Evolutionary conservation across 2,113 vertebrate genomes (phyloP), one percentile per base, ranked within the genome.

Genomic region (Sialia sialis): DNA sequence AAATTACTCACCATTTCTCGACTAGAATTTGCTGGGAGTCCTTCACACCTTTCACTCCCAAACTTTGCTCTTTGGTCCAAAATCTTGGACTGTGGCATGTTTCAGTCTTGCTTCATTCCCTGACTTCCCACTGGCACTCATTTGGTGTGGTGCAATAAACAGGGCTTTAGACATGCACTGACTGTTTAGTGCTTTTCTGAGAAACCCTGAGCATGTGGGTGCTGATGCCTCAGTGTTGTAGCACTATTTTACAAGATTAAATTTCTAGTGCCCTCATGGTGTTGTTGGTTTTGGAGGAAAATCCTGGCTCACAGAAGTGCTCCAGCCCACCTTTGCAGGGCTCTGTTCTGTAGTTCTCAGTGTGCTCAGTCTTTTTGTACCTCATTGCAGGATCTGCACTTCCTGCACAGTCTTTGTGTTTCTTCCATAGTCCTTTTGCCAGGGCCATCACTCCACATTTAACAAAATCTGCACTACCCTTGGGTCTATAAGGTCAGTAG

Each of bases 121-220:
- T 63, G 55, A 5, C 38, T 62, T 76, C 21, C 66, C 8, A 2
- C 22, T 85, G 59, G 17, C 54, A 9, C 73, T 73, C 16, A 6
- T 41, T 44, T n/a, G 38, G 5, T 55, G 48, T 78, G 43, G 11
- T 88, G 64, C 69, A 82, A 34, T 48, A 7, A 87, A 13, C 0
- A 0, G 48, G 59, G 22, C 26, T 26, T 77, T 27, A n/a, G 56
- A 21, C 20, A 5, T 4, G 5, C 44, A 27, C 25, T 5, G 2
- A 16, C 2, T 43, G 23, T 34, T 67, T 44, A 12, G 6, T 55
- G 39, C 49, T 68, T 76, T 82, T 68, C 92, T 93, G 74, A 87
- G 75, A 76, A 91, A 15, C 54, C 22, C 39, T 6, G 30, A 79
- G 22, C 21, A 3, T 20, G 46, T 54, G 77, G 12, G 7, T 81